These are phyloP conservation scores for Cygnus atratus DNA, from an alignment of 2,113 vertebrate genomes.

Conservation along the genomic window DNA sequence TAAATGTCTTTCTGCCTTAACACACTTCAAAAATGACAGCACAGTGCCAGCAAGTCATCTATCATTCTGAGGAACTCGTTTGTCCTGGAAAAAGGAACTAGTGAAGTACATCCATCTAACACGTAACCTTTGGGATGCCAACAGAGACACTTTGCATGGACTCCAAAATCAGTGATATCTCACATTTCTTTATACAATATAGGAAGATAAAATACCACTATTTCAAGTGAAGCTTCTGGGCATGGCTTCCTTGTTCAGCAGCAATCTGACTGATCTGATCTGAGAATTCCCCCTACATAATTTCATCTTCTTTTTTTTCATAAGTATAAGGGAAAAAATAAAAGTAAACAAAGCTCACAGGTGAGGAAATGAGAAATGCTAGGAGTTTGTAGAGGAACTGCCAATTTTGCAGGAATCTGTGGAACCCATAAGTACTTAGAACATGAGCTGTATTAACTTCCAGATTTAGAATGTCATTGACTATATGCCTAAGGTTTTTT, in stretches of 20 bases:
- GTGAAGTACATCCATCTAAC: background rate
- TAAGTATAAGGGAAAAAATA: background rate
- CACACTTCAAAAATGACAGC: background rate
- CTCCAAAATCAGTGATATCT: background rate
- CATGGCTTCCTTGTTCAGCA: background rate
- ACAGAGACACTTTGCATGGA: background rate
- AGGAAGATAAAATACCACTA: background rate
- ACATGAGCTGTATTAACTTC: background rate
- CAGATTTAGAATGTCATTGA: background rate
- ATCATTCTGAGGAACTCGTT: background rate
- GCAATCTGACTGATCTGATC: too few relatives aligned
- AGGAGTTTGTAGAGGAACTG: background rate
- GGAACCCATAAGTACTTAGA: background rate
- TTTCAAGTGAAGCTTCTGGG: background rate
- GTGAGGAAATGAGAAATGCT: background rate
- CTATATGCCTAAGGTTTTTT: background rate
- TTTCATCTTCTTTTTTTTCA: background rate
- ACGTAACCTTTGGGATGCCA: background rate
- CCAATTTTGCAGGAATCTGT: background rate
- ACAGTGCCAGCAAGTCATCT: rapidly evolving
- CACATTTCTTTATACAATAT: background rate
- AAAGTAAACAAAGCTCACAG: background rate
- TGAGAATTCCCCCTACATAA: background rate
- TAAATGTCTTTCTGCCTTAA: background rate
- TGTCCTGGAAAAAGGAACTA: background rate